A percentile compares a stretch with the other conserved stretches of the same genome.
Conservation (phyloP, 2,113 vertebrate genomes). For the Etheostoma cragini region DNA sequence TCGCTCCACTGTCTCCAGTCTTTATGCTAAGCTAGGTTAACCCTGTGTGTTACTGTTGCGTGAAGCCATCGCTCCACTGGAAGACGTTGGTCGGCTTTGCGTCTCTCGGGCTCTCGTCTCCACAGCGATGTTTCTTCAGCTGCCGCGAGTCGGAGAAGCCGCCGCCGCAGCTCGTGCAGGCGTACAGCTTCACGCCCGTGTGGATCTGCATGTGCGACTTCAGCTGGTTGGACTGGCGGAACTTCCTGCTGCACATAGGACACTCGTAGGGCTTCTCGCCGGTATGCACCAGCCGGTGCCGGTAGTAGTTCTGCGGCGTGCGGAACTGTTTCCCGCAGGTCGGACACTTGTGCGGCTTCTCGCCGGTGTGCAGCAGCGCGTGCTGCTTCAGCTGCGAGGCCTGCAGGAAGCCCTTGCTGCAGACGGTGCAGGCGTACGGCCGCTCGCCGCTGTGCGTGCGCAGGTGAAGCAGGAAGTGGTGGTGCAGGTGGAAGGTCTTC, state of each 20-base stretch:
- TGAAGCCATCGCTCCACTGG: slow-evolving; percentile 46
- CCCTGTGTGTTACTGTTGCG: neutral
- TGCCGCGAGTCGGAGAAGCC: slow-evolving; percentile 79
- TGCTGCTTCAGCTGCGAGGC: slow-evolving; percentile 76
- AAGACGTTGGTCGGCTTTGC: slow-evolving; percentile 26
- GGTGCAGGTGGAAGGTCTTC: slow-evolving; percentile 70
- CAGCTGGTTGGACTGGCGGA: slow-evolving; percentile 79
- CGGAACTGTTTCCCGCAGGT: slow-evolving; percentile 72
- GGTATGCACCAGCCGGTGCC: slow-evolving; percentile 76
- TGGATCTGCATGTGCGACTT: slow-evolving; percentile 82
- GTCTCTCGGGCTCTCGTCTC: neutral
- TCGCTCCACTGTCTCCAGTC: neutral
- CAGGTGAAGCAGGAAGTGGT: slow-evolving; percentile 71
- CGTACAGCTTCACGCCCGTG: slow-evolving; percentile 76
- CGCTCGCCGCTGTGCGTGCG: slow-evolving; percentile 69
- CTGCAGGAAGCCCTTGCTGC: slow-evolving; percentile 80
- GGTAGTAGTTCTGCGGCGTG: slow-evolving; percentile 72
- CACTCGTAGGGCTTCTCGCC: slow-evolving; percentile 78
- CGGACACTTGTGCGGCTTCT: slow-evolving; percentile 71
- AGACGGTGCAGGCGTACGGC: slow-evolving; percentile 76
- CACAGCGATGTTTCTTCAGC: slow-evolving; percentile 78
- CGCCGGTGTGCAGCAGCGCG: slow-evolving; percentile 72
- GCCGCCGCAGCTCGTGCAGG: slow-evolving; percentile 60
- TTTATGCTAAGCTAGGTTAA: slow-evolving; percentile 1
- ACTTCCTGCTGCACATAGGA: slow-evolving; percentile 59